Evolutionary conservation across 2,113 vertebrate species (phyloP).

Genomic region (Tragelaphus imberbis): DNA sequence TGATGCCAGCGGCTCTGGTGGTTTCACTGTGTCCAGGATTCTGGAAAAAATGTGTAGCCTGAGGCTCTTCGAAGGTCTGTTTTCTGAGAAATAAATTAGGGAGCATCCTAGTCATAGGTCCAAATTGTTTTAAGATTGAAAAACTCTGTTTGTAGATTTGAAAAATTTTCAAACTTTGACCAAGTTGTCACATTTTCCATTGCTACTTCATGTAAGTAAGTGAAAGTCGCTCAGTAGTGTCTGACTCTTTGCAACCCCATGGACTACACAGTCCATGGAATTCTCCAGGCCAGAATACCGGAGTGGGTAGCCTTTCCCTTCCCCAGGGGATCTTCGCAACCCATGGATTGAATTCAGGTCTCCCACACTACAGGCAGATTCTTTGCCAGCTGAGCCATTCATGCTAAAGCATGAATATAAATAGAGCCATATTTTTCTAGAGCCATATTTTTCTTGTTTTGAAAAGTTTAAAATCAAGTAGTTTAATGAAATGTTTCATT

Average conservation of each 20-base stretch:
- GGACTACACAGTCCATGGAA: background rate
- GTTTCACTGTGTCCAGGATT: background rate
- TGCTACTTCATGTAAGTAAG: background rate
- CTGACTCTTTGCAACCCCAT: background rate
- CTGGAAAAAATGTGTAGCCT: background rate
- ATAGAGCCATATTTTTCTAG: background rate
- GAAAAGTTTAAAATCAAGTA: background rate
- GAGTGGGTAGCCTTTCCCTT: background rate
- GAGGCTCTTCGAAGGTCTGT: background rate
- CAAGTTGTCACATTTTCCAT: background rate
- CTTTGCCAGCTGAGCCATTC: background rate
- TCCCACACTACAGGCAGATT: background rate
- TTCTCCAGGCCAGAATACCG: background rate
- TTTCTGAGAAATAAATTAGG: background rate
- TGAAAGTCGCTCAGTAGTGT: background rate
- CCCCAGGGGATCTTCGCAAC: background rate
- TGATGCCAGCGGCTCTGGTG: background rate
- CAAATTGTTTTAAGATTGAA: background rate
- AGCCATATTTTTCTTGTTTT: background rate
- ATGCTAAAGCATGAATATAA: no score
- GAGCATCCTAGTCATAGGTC: background rate
- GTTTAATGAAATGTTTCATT: background rate
- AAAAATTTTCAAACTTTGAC: background rate
- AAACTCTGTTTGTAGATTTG: background rate
- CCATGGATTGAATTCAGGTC: background rate